Conservation (phyloP, 2,888 invertebrate species). For the Copidosoma aretas region DNA sequence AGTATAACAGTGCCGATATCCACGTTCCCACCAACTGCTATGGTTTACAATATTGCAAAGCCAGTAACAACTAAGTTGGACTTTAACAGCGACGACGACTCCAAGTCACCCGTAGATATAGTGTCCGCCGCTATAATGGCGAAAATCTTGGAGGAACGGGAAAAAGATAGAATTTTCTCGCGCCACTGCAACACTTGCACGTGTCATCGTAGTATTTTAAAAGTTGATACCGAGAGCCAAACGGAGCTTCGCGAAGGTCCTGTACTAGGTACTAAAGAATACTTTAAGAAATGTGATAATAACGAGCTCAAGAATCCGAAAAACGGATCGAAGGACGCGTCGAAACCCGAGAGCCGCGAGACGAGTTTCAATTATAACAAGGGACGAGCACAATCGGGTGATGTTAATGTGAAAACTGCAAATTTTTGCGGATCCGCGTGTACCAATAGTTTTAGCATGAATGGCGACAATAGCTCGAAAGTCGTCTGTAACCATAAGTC, state of each 20-base stretch:
- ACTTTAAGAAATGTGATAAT: conserved; percentile 32
- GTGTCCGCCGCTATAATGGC: conserved; percentile 90
- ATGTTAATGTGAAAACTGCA: conserved; percentile 28
- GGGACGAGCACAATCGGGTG: conserved; percentile 35
- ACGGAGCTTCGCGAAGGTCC: conserved; percentile 37
- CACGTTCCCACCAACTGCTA: conserved; percentile 84
- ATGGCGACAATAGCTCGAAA: conserved; percentile 30
- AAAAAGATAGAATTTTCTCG: conserved; percentile 77
- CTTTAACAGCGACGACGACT: conserved; percentile 65
- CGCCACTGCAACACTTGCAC: conserved; percentile 86
- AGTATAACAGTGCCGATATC: conserved; percentile 78
- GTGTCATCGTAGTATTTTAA: conserved; percentile 64
- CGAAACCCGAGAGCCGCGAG: conserved; percentile 42
- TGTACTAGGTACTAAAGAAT: conserved; percentile 24
- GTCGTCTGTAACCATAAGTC: conserved; percentile 29
- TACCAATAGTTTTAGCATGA: not conserved
- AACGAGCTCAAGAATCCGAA: conserved; percentile 30
- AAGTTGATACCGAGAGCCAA: conserved; percentile 57
- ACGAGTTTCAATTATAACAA: conserved; percentile 41
- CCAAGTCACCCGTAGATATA: conserved; percentile 72
- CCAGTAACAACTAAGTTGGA: conserved; percentile 57
- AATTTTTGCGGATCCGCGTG: conserved; percentile 23
- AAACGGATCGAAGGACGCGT: conserved; percentile 41
- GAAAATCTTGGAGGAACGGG: conserved; percentile 86
- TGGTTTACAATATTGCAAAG: conserved; percentile 70